These are phyloP conservation scores for Bhutanitis thaidina DNA, from an alignment of 2,888 invertebrate species.

Conservation along the genomic window DNA sequence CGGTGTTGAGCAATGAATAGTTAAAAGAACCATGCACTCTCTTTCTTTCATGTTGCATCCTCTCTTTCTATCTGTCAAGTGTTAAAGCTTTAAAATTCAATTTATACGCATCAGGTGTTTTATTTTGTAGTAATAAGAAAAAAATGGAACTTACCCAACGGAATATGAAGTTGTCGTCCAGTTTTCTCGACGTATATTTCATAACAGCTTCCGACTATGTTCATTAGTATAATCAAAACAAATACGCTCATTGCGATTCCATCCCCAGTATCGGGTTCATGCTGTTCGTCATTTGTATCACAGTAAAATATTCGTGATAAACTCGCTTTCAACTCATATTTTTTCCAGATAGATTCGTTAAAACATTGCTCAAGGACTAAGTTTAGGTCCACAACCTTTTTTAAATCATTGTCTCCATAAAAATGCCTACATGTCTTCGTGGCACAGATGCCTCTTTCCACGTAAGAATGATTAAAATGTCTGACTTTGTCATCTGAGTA, in stretches of 20 bases:
- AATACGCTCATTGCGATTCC: neutral
- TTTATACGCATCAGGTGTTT: no score
- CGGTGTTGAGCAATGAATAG: no score
- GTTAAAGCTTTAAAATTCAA: no score
- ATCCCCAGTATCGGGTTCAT: neutral
- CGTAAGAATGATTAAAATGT: slow-evolving; percentile 12
- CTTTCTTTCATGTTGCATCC: no score
- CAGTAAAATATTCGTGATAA: slow-evolving; percentile 20
- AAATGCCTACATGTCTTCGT: slow-evolving; percentile 12
- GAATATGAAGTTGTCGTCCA: neutral
- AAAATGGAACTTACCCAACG: neutral
- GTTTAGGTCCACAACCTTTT: slow-evolving; percentile 10
- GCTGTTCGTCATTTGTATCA: neutral
- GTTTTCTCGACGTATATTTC: neutral
- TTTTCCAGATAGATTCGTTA: slow-evolving; percentile 32
- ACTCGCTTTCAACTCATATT: slow-evolving; percentile 28
- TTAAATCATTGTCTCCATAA: slow-evolving; percentile 1
- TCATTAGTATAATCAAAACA: neutral
- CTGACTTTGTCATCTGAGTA: slow-evolving; percentile 3
- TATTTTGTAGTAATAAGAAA: neutral
- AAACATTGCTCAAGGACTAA: slow-evolving; percentile 43
- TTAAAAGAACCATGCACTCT: no score
- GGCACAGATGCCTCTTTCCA: slow-evolving; percentile 13
- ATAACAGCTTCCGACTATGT: neutral
- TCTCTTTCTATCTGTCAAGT: no score